A percentile compares a stretch with the other conserved stretches of the same genome.
phyloP scores from a whole-genome alignment of 2,113 vertebrate genomes.

The Mus spicilegus region DNA sequence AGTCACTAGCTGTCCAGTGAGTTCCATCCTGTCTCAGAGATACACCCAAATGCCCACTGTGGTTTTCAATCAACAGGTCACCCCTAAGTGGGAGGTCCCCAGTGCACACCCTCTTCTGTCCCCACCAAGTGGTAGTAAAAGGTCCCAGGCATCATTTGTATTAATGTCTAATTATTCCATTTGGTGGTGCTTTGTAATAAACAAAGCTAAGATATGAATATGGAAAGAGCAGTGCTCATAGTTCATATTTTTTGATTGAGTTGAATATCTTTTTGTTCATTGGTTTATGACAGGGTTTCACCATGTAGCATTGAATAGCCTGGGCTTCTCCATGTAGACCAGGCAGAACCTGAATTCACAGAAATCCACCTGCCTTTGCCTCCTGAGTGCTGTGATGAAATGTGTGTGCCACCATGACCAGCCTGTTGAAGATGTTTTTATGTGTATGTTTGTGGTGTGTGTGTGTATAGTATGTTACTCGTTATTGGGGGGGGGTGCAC shows the following conservation, averaged over 20 bases:
- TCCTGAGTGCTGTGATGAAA: neutral
- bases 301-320: neutral
- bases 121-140: no score
- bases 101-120: neutral
- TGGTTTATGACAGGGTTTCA: neutral
- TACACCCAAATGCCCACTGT: neutral
- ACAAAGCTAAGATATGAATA: neutral
- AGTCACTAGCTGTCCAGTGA: neutral
- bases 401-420: neutral
- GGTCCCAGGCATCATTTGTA: neutral
- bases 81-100: neutral
- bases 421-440: neutral
- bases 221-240: neutral
- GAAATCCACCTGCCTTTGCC: neutral
- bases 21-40: neutral
- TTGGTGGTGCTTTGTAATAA: neutral
- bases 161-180: neutral
- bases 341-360: neutral
- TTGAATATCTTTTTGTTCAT: neutral
- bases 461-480: no score
- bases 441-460: neutral
- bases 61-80: fast-evolving
- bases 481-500: no score
- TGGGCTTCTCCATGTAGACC: neutral
- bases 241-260: neutral